Percentiles rank a stretch among this genome's conserved stretches.
Conservation (phyloP, 1,140 invertebrate species). For the Colletes gigas region DNA sequence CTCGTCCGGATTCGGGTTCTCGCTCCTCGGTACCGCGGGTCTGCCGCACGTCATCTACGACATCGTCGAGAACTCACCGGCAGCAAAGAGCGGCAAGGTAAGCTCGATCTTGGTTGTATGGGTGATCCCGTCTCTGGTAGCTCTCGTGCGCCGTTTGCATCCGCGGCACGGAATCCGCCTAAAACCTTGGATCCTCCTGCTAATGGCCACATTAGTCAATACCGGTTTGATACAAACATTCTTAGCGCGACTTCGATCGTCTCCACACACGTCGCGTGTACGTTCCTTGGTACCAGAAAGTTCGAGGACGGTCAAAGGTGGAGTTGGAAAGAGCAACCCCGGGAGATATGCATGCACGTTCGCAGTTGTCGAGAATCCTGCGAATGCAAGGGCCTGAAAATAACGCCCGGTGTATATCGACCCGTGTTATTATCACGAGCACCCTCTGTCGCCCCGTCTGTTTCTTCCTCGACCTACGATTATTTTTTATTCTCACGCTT, state of each 20-base stretch:
- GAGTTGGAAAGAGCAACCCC: slow-evolving; percentile 5
- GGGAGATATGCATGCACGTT: background rate
- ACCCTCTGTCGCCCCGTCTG: slow-evolving; percentile 55
- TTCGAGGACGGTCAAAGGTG: slow-evolving; percentile 24
- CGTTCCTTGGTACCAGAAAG: slow-evolving; percentile 17
- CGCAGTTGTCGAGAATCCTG: slow-evolving; percentile 22
- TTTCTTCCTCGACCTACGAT: slow-evolving; percentile 49
- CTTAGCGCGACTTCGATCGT: background rate
- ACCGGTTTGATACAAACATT: slow-evolving; percentile 16
- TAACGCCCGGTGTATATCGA: slow-evolving; percentile 63
- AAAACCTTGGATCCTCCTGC: background rate
- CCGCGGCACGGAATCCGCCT: background rate
- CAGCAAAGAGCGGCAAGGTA: slow-evolving; percentile 93
- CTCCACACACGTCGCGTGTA: background rate
- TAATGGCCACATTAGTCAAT: too few relatives aligned
- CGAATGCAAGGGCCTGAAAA: slow-evolving; percentile 47
- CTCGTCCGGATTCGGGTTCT: slow-evolving; percentile 93
- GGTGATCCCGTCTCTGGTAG: background rate
- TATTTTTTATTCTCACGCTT: slow-evolving; percentile 44
- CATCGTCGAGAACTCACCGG: slow-evolving; percentile 94
- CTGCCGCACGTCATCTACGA: slow-evolving; percentile 95
- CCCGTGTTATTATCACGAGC: slow-evolving; percentile 60
- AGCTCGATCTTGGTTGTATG: slow-evolving; percentile 66
- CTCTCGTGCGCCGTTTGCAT: background rate
- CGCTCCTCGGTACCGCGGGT: slow-evolving; percentile 91